A percentile compares a stretch with the other conserved stretches of the same genome.
Conservation (phyloP, 2,113 vertebrate genomes). For the Gopherus evgoodei region DNA sequence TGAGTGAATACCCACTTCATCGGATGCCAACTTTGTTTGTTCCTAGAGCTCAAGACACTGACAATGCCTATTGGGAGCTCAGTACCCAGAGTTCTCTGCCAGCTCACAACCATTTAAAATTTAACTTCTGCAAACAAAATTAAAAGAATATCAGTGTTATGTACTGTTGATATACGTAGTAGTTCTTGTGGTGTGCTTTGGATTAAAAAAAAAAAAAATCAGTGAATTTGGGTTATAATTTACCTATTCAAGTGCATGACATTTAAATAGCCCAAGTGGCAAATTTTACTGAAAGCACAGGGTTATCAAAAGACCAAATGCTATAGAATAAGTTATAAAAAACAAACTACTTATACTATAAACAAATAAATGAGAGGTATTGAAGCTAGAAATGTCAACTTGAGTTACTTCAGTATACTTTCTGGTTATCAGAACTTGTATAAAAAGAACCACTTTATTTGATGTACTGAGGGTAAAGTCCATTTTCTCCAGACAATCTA, state of each 20-base stretch:
- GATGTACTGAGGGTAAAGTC: not conserved
- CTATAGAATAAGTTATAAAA: not conserved
- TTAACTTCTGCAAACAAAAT: not conserved
- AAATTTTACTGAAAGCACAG: not conserved
- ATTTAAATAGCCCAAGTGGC: not conserved
- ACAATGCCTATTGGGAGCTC: not conserved
- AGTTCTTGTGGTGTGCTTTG: not conserved
- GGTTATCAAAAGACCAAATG: not conserved
- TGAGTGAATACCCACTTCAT: too few species aligned
- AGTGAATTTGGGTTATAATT: not conserved
- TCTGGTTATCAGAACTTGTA: not conserved
- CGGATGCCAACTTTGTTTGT: not conserved
- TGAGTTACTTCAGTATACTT: not conserved
- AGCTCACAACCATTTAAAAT: not conserved
- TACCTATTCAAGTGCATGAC: not conserved
- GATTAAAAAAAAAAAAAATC: not conserved
- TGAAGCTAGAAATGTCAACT: not conserved
- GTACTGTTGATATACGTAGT: not conserved
- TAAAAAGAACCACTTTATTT: not conserved
- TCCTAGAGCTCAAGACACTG: not conserved
- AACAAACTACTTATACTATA: not conserved
- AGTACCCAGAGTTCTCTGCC: not conserved
- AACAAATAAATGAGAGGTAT: not conserved
- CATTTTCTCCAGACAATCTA: conserved; percentile 10
- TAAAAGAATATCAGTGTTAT: not conserved